Base-by-base conservation (phyloP, 2,113 vertebrate species). In the Zapus hudsonius region DNA sequence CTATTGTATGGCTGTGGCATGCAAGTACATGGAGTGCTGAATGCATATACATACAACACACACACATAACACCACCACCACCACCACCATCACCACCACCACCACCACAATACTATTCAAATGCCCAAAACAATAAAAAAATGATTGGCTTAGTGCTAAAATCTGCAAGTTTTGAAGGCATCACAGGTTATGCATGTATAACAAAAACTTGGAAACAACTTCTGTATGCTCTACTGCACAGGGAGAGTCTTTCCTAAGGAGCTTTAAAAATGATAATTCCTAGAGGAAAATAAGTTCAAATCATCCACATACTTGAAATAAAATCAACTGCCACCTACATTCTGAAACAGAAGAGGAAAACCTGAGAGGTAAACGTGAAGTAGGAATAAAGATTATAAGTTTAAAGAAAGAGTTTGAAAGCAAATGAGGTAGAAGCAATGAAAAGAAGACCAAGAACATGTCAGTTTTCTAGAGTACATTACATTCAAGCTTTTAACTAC, bases 401-500 rank as follows among this genome's bases (percentile, higher is more conserved):
- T 82, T 61, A 55, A 59, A 85, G 80, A 61, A 72, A 57, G 16
- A 73, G 57, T 61, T 67, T 38, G 17, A 96, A 82, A 74, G 27
- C 25, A 92, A 90, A 86, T 57, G 11, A 85, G 33, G 66, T 7
- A 52, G n/a, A 84, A 90, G 2, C 44, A 74, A 90, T 70, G 31
- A 40, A 40, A 84, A 78, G 11, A 90, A 82, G 29, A 59, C 52
- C 7, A 44, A 70, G 55, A 31, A 36, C 27, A 72, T 42, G 19
- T 72, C 31, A 86, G 2, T 80, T 88, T 90, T 44, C 20, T 63
- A 36, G 22, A 83, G n/a, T n/a, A 23, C 16, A 86, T 90, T 87
- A 36, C 16, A 23, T 84, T 82, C 33, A 79, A 84, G 44, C 90
- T 90, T 93, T 90, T 92, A 72, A 90, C 40, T 75, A 70, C 2